Conservation (phyloP, 2,888 invertebrate species). For the Synanthedon myopaeformis region DNA sequence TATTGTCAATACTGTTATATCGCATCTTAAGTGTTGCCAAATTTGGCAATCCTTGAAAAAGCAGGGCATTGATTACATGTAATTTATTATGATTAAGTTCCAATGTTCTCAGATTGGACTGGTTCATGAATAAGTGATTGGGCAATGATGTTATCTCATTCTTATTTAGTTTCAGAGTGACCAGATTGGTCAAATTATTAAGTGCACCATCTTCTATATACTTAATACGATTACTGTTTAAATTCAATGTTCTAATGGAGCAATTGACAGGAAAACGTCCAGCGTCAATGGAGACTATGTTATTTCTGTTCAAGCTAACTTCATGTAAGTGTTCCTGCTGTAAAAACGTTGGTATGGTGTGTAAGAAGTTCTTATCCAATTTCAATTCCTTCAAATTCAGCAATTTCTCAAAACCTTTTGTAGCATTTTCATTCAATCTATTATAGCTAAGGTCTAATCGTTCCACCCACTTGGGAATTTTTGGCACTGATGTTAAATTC, state of each 20-base stretch:
- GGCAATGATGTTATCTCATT: conserved; percentile 79
- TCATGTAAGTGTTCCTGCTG: conserved; percentile 65
- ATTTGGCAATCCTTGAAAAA: conserved; percentile 81
- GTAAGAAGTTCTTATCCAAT: conserved; percentile 70
- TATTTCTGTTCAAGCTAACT: conserved; percentile 75
- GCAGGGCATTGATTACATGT: conserved; percentile 81
- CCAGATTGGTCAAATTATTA: conserved; percentile 77
- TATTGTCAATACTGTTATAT: conserved; percentile 81
- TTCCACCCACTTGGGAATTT: conserved; percentile 82
- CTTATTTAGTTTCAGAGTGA: conserved; percentile 82
- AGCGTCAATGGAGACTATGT: conserved; percentile 64
- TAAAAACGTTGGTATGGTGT: conserved; percentile 67
- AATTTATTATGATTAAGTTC: conserved; percentile 89
- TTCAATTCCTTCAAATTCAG: conserved; percentile 47
- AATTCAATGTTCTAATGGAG: conserved; percentile 45
- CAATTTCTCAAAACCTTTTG: conserved; percentile 42
- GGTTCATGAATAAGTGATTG: conserved; percentile 79
- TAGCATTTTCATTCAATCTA: conserved; percentile 51
- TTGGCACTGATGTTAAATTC: conserved; percentile 77
- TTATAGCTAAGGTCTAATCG: conserved; percentile 75
- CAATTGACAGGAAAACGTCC: conserved; percentile 72
- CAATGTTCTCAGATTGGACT: conserved; percentile 77
- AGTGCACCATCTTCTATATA: conserved; percentile 79
- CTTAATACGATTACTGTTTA: conserved; percentile 76
- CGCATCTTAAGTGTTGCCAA: conserved; percentile 82